These are phyloP conservation scores for Carassius gibelio DNA, from an alignment of 2,113 vertebrate genomes.

Conservation along the genomic window DNA sequence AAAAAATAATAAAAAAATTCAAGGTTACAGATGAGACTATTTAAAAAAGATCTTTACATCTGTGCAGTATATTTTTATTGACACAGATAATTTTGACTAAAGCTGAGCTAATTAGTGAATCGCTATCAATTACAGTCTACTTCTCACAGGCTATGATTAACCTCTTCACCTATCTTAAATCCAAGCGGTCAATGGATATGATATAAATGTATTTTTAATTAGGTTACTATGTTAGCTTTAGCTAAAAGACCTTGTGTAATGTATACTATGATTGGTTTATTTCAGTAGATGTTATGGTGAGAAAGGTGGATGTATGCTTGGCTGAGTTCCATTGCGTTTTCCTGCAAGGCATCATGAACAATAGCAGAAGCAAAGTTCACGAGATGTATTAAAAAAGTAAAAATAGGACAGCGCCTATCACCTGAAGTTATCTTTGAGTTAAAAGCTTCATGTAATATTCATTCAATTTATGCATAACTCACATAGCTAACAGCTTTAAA, in stretches of 20 bases:
- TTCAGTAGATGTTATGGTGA: background rate
- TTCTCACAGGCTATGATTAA: conserved; percentile 81
- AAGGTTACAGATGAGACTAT: conserved; percentile 35
- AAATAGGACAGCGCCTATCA: conserved; percentile 11
- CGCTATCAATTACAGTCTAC: conserved; percentile 68
- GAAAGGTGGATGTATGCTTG: conserved; percentile 15
- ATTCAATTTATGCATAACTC: conserved; percentile 6
- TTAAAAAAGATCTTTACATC: conserved; percentile 51
- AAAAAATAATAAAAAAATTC: background rate
- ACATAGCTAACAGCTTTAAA: conserved; percentile 7
- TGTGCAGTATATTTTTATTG: conserved; percentile 67
- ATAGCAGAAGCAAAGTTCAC: conserved; percentile 7
- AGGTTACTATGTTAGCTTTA: conserved; percentile 73
- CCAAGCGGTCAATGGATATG: conserved; percentile 69
- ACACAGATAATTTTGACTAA: conserved; percentile 74
- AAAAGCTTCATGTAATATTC: background rate
- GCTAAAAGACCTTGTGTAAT: conserved; percentile 53
- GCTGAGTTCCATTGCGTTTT: conserved; percentile 1
- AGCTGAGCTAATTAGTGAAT: conserved; percentile 73
- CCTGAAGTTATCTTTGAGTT: conserved; percentile 16
- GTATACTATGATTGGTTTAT: conserved; percentile 7
- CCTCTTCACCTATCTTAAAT: conserved; percentile 72
- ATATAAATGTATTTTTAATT: conserved; percentile 74
- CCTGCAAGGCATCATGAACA: conserved; percentile 13
- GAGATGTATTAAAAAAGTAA: conserved; percentile 10